Evolutionary conservation across 2,797 vertebrate genomes (phyloP).

Genomic region (Siniperca scherzeri): DNA sequence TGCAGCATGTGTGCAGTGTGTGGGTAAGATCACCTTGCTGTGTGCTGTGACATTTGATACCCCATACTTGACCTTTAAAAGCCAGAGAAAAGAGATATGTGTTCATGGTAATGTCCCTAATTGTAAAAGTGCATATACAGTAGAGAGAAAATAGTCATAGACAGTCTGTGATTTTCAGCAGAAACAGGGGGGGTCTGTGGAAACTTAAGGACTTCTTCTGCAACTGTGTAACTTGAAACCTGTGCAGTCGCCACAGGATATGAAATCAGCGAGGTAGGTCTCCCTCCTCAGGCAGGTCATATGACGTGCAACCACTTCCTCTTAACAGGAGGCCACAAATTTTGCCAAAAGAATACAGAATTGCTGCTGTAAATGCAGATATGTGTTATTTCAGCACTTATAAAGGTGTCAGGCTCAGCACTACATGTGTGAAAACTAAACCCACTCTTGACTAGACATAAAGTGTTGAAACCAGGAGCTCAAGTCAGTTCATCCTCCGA

Average conservation of each 20-base stretch:
- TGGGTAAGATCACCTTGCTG: slow-evolving; percentile 13
- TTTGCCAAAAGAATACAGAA: slow-evolving; percentile 22
- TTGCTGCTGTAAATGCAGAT: slow-evolving; percentile 10
- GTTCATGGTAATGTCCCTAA: neutral
- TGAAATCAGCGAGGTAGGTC: slow-evolving; percentile 71
- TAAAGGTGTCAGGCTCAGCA: neutral
- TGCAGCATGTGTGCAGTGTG: neutral
- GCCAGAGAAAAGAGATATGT: neutral
- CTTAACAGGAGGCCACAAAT: slow-evolving; percentile 47
- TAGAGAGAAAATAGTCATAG: neutral
- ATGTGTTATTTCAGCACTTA: slow-evolving; percentile 4
- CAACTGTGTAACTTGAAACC: slow-evolving; percentile 56
- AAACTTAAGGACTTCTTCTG: slow-evolving; percentile 71
- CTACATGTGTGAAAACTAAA: neutral
- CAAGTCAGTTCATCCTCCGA: slow-evolving; percentile 20
- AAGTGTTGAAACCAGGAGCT: slow-evolving; percentile 24
- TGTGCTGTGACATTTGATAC: slow-evolving; percentile 21
- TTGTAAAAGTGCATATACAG: neutral
- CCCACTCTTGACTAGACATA: slow-evolving; percentile 1
- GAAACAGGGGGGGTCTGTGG: slow-evolving; percentile 51
- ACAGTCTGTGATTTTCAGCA: slow-evolving; percentile 19
- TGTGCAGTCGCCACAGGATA: slow-evolving; percentile 71
- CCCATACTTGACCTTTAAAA: slow-evolving; percentile 33
- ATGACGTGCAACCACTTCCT: slow-evolving; percentile 76
- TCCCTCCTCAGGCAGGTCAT: slow-evolving; percentile 65